These are phyloP conservation scores for Thunnus maccoyii DNA, from an alignment of 2,113 vertebrate species.

Conservation along the genomic window DNA sequence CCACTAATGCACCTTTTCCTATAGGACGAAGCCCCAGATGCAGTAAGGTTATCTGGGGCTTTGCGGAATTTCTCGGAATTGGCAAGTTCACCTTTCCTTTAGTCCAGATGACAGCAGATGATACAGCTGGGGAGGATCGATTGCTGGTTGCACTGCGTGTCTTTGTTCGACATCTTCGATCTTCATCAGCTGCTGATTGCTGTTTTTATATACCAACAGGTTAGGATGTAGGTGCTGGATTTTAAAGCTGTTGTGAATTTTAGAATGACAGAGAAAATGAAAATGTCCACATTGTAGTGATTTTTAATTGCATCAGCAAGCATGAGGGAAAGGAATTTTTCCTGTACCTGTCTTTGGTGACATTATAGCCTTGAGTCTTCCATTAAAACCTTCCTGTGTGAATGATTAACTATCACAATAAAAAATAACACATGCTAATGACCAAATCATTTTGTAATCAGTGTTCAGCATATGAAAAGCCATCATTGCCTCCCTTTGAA, in stretches of 20 bases:
- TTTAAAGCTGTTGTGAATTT: background rate
- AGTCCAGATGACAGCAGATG: slow-evolving; percentile 83
- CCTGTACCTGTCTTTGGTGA: background rate
- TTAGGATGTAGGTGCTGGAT: background rate
- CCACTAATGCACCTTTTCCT: slow-evolving; percentile 85
- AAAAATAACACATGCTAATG: slow-evolving; percentile 32
- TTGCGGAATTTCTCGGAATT: slow-evolving; percentile 85
- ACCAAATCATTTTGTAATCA: slow-evolving; percentile 55
- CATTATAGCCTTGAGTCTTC: slow-evolving; percentile 27
- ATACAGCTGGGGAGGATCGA: slow-evolving; percentile 80
- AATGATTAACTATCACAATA: slow-evolving; percentile 59
- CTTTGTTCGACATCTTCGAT: slow-evolving; percentile 50
- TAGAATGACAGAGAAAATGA: background rate
- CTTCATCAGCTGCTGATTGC: slow-evolving; percentile 34
- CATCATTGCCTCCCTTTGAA: slow-evolving; percentile 32
- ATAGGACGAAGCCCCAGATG: slow-evolving; percentile 75
- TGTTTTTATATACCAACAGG: slow-evolving; percentile 30
- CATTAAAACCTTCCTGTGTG: slow-evolving; percentile 44
- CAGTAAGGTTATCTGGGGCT: slow-evolving; percentile 85
- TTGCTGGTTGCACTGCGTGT: slow-evolving; percentile 54
- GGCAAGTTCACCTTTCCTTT: slow-evolving; percentile 87
- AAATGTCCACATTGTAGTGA: background rate
- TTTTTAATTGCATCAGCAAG: background rate
- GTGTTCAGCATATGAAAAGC: slow-evolving; percentile 55
- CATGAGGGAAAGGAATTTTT: slow-evolving; percentile 20